Base-by-base conservation (phyloP, 1,140 invertebrate genomes). In the Drosophila athabasca region DNA sequence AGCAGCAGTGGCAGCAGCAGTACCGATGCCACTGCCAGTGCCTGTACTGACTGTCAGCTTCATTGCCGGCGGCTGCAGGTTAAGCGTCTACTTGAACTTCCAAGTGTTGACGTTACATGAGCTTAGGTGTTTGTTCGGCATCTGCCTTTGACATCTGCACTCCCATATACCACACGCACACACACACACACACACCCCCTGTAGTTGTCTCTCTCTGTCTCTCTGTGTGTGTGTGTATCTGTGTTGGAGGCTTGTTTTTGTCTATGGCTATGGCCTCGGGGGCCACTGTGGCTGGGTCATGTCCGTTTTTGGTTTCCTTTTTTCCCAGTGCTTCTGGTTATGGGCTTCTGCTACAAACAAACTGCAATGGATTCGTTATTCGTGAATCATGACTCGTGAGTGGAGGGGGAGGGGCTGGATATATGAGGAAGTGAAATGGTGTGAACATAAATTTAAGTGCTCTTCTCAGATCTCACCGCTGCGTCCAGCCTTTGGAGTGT, bases 41-140 rank as follows among this genome's bases (percentile, higher is more conserved):
- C 17, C 17, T 19, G 17, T 19, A 19, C 17, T 19, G 17, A 66
- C 45, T 68, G 62, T 73, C 79, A 68, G 76, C 73, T 65, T 73
- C 83, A 84, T 77, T 66, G 81, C 81, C 77, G 81, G 5, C 58
- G 77, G 81, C 77, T 81, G 81, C 81, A 85, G 81, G 81, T 84
- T 84, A 84, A 85, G 81, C 76, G 74, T 77, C 81, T 77, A 80
- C 81, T 84, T 84, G 81, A 85, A 84, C 81, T 76, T 77, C 77
- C 75, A 80, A 84, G 81, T 84, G 81, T 80, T 81, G 81, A 76
- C 78, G 77, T 77, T 74, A 85, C 81, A 84, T 53, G 81, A 81
- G 59, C 77, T 74, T 68, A 84, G 81, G 81, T 84, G 81, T 84
- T 74, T 80, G 76, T 85, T 80, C 76, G 81, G 81, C 81, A 85